Evolutionary conservation across 2,113 vertebrate species (phyloP), one percentile per base, ranked within the genome.

Genomic region (Camarhynchus parvulus): DNA sequence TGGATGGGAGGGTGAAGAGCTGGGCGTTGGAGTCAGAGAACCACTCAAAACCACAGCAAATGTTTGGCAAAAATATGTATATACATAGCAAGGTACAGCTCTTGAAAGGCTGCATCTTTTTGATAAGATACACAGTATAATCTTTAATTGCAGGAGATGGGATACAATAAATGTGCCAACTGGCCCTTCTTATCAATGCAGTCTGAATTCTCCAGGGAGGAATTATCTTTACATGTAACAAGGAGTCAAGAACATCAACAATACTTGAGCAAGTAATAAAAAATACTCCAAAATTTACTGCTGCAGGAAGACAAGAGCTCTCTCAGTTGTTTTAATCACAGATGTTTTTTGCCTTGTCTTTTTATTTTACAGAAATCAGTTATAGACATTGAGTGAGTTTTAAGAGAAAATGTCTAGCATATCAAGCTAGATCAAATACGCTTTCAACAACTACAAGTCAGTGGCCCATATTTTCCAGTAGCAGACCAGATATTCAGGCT

Each of bases 401-500:
- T 90, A 41, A 69, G 80, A 81, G 25, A 66, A 87, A 67, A 88
- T 23, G 33, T 31, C 70, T 91, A 67, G 39, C 37, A 33, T 56
- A 90, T 83, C 68, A 83, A 61, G 17, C n/a, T 75, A 78, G 52
- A 90, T 94, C 73, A 95, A 88, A 81, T 61, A 72, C 86, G 27
- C 52, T 64, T 75, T 53, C 68, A 81, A 74, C 56, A 55, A 47
- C 33, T 70, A 39, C 53, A 66, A 75, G 52, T 87, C 93, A 72
- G 64, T 39, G 72, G 79, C 83, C 79, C 83, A 1, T 58, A 87
- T 79, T 84, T 92, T 91, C 62, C 83, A 95, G 58, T 15, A 79
- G 77, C 66, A 96, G 90, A 96, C 73, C 80, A 94, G 92, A 95
- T 90, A 95, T 72, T 87, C 95, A 96, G 83, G 80, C 94, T 96